Percentiles rank a stretch among this genome's conserved stretches.
Evolutionary conservation across 2,797 vertebrate species (phyloP).

Genomic region (Sebastes diploproa): DNA sequence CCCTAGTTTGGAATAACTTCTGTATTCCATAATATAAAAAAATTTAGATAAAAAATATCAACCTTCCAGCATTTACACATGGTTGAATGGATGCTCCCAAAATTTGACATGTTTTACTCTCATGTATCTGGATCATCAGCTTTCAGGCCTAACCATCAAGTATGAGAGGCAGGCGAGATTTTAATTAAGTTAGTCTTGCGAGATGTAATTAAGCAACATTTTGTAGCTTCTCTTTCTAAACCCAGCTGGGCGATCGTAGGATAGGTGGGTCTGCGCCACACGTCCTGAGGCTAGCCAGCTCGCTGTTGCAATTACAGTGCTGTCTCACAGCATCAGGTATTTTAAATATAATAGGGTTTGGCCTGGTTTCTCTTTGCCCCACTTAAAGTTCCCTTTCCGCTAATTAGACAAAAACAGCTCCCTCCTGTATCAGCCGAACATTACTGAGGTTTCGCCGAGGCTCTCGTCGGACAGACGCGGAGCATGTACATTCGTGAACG

Average conservation of each 20-base stretch:
- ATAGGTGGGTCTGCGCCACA: conserved; percentile 58
- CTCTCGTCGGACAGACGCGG: conserved; percentile 20
- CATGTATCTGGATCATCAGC: conserved; percentile 13
- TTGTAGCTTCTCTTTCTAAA: conserved; percentile 45
- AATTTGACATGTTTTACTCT: background rate
- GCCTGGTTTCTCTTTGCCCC: conserved; percentile 66
- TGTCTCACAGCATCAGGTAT: conserved; percentile 69
- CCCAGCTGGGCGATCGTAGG: conserved; percentile 36
- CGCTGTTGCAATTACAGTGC: conserved; percentile 67
- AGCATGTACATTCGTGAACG: background rate
- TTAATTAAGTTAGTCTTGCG: conserved; percentile 64
- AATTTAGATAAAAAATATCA: background rate
- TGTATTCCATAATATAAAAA: background rate
- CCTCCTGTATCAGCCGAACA: conserved; percentile 29
- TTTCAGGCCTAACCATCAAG: conserved; percentile 12
- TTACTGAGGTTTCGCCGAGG: conserved; percentile 9
- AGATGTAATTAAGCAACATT: conserved; percentile 46
- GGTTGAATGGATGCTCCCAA: background rate
- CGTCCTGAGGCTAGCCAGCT: conserved; percentile 58
- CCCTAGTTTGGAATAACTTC: background rate
- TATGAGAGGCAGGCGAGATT: conserved; percentile 18
- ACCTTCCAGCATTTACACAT: background rate
- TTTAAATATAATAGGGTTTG: conserved; percentile 64
- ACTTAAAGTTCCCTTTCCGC: conserved; percentile 63
- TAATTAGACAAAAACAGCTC: conserved; percentile 67